Conservation (phyloP, 2,113 vertebrate genomes). For the Myiagra hebetior region DNA sequence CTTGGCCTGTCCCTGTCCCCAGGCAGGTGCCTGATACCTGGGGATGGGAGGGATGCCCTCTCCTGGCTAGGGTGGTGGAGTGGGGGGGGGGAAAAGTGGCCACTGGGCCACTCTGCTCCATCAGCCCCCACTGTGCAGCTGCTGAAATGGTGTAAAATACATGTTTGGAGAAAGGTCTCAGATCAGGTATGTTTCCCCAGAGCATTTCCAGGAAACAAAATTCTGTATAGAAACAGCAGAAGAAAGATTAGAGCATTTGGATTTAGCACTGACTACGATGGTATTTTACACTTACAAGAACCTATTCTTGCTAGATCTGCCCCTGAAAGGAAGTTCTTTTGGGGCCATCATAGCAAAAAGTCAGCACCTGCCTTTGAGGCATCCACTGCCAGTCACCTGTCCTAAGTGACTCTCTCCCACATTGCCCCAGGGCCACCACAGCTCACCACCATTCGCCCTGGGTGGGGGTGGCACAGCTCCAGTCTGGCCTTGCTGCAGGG, state of each 20-base stretch:
- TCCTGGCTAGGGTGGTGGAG: background rate
- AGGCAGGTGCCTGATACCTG: rapidly evolving
- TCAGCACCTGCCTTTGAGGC: background rate
- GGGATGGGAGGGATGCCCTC: background rate
- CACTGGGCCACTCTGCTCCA: rapidly evolving
- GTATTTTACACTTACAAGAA: background rate
- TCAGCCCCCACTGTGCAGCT: rapidly evolving
- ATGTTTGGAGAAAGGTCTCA: background rate
- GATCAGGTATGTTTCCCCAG: background rate
- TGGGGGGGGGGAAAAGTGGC: too few relatives aligned
- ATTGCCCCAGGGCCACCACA: background rate
- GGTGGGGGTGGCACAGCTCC: background rate
- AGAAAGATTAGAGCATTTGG: background rate
- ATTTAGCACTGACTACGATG: background rate
- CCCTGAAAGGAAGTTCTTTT: background rate
- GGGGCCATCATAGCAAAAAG: background rate
- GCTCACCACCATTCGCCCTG: rapidly evolving
- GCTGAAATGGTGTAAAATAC: background rate
- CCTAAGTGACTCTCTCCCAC: rapidly evolving
- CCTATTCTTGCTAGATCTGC: background rate
- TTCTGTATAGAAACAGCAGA: background rate
- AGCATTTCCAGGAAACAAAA: background rate
- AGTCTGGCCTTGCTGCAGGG: rapidly evolving
- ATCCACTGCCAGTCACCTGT: rapidly evolving
- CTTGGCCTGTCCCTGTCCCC: rapidly evolving